Evolutionary conservation across 2,113 vertebrate genomes (phyloP).

Genomic region (Ammodytes marinus): DNA sequence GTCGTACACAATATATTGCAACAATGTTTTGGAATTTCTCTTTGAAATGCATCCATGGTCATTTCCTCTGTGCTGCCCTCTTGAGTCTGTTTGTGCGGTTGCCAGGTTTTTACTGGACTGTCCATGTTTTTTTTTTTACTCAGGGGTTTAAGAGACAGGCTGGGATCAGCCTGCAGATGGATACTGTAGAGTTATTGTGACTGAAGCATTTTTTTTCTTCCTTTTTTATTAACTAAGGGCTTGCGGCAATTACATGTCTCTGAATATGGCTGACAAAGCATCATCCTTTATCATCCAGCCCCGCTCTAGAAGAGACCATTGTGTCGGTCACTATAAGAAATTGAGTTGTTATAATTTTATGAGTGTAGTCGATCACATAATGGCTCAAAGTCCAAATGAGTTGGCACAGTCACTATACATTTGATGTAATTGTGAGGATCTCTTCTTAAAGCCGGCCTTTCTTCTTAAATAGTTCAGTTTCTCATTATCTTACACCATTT

Average conservation of each 20-base stretch:
- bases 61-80: conserved; percentile 46
- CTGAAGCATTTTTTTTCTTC: conserved; percentile 5
- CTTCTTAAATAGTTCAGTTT: not conserved
- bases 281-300: conserved; percentile 24
- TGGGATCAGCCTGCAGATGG: conserved; percentile 40
- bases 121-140: not conserved
- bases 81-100: conserved; percentile 23
- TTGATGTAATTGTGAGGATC: conserved; percentile 3
- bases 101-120: conserved; percentile 11
- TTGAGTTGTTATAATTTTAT: conserved; percentile 50
- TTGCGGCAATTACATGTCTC: conserved; percentile 44
- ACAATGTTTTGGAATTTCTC: conserved; percentile 46
- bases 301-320: conserved; percentile 17
- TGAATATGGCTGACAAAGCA: conserved; percentile 54
- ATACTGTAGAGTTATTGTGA: conserved; percentile 35
- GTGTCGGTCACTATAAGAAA: conserved; percentile 35
- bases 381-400: conserved; percentile 53
- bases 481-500: not conserved
- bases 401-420: conserved; percentile 33
- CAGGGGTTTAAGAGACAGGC: conserved; percentile 20
- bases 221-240: conserved; percentile 49
- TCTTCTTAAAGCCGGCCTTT: conserved; percentile 12
- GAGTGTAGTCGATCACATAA: conserved; percentile 48
- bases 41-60: conserved; percentile 12
- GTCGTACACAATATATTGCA: conserved; percentile 31